Evolutionary conservation across 2,113 vertebrate genomes (phyloP), one percentile per base, ranked within the genome.

Genomic region (Astur gentilis): DNA sequence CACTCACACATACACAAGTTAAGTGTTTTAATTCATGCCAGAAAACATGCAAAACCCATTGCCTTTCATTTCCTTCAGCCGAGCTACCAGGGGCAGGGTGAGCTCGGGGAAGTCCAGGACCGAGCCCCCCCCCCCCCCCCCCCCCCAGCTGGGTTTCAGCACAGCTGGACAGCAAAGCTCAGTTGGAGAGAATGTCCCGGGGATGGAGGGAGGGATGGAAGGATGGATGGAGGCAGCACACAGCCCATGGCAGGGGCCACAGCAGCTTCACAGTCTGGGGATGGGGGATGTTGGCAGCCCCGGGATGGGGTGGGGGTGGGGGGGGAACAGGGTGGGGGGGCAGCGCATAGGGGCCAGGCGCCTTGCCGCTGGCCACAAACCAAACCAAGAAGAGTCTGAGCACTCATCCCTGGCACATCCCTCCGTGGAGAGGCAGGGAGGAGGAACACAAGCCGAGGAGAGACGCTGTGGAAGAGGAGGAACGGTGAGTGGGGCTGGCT

Each of bases 11-110:
- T 65, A 98, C 96, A 98, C 97, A 96, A 97, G 97, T 93, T 96
- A 97, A 98, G 97, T 98, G 97, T 98, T 98, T 97, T 97, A 97
- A 97, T 97, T 98, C 97, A 98, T 98, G 98, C 98, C 97, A 97
- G 97, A 97, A 98, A 98, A 98, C 98, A 98, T 98, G 98, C 97
- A 98, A 98, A 98, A 97, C 87, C 83, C 96, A 97, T 87, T 23
- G 91, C 97, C 97, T 97, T 97, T 96, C 57, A 0, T 87, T 96
- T 94, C 96, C 94, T 96, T 94, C 94, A 91, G 90, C 95, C 40
- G 45, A 95, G 93, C 94, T 38, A 71, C 78, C 20, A 40, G 3
- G 80, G 90, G 69, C 64, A 71, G 84, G 54, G 62, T 27, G 27
- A 89, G 75, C 89, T 50, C 23, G 7, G 94, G 96, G 93, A 95